Conservation (phyloP, 2,797 vertebrate species). For the Bradypodion pumilum region DNA sequence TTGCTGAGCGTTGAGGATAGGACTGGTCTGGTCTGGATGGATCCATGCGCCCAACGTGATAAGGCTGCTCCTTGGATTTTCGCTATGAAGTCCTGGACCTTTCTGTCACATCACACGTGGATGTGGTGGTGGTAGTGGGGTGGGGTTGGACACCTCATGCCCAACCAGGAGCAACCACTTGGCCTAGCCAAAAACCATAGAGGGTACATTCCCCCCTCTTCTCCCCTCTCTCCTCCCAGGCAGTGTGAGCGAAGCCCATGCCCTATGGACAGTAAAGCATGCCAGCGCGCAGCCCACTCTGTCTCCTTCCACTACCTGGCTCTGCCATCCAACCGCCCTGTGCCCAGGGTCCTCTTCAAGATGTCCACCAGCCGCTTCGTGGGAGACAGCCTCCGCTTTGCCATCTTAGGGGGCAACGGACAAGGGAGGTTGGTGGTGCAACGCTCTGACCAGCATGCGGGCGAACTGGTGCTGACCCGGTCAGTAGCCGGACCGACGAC, state of each 20-base stretch:
- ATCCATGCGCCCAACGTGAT: too few relatives aligned
- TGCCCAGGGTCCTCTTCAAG: conserved; percentile 85
- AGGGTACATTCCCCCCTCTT: fast-evolving
- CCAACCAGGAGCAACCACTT: background rate
- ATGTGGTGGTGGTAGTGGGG: background rate
- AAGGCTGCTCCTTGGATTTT: background rate
- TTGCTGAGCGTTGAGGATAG: too few relatives aligned
- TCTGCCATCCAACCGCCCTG: conserved; percentile 83
- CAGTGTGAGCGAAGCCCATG: conserved; percentile 90
- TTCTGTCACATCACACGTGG: background rate
- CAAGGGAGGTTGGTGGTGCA: conserved; percentile 79
- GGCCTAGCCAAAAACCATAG: background rate
- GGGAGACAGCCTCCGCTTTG: conserved; percentile 85
- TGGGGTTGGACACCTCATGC: background rate
- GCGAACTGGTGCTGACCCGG: conserved; percentile 85
- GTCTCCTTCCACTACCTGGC: conserved; percentile 89
- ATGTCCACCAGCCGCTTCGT: conserved; percentile 80
- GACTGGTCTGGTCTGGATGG: too few relatives aligned
- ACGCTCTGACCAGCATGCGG: conserved; percentile 80
- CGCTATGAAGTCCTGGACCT: background rate
- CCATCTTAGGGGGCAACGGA: conserved; percentile 75
- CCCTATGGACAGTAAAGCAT: conserved; percentile 81
- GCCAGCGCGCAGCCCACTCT: conserved; percentile 82
- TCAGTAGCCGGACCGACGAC: conserved; percentile 79
- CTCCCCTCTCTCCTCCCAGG: conserved; percentile 65